phyloP scores from a whole-genome alignment of 1,140 invertebrate species.

The Linepithema humile region DNA sequence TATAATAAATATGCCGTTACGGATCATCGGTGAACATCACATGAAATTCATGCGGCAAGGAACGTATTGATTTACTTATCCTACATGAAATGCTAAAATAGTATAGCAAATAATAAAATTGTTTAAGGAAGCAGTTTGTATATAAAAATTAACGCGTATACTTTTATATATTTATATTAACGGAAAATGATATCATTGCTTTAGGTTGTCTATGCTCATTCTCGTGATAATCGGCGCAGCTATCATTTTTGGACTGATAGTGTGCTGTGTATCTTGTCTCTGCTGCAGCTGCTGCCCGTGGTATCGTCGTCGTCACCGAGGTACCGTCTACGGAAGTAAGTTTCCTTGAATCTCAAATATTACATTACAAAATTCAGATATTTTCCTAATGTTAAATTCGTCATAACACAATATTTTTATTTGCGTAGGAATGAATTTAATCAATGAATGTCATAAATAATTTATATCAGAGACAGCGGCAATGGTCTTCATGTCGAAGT shows the following conservation, averaged over 20 bases:
- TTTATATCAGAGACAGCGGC: slow-evolving; percentile 35
- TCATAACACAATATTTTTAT: neutral
- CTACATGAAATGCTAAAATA: neutral
- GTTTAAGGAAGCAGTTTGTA: no score
- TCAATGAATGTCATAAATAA: neutral
- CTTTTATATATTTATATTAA: neutral
- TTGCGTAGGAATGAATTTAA: neutral
- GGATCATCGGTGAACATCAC: no score
- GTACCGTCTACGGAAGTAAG: slow-evolving; percentile 79
- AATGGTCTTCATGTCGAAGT: neutral
- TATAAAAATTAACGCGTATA: neutral
- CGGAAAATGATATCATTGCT: neutral
- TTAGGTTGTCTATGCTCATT: slow-evolving; percentile 44
- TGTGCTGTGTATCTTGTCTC: slow-evolving; percentile 75
- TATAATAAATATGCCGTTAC: no score
- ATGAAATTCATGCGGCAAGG: no score
- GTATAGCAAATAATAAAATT: neutral
- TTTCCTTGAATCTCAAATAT: neutral
- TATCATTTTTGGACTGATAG: slow-evolving; percentile 61
- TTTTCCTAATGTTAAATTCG: slow-evolving; percentile 7
- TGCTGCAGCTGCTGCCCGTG: slow-evolving; percentile 80
- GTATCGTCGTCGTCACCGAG: slow-evolving; percentile 76
- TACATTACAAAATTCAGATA: neutral
- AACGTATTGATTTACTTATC: no score
- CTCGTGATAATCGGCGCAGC: slow-evolving; percentile 40